Evolutionary conservation across 1,140 invertebrate species (phyloP), one percentile per base, ranked within the genome.

Genomic region (Pseudomyrmex sp.): DNA sequence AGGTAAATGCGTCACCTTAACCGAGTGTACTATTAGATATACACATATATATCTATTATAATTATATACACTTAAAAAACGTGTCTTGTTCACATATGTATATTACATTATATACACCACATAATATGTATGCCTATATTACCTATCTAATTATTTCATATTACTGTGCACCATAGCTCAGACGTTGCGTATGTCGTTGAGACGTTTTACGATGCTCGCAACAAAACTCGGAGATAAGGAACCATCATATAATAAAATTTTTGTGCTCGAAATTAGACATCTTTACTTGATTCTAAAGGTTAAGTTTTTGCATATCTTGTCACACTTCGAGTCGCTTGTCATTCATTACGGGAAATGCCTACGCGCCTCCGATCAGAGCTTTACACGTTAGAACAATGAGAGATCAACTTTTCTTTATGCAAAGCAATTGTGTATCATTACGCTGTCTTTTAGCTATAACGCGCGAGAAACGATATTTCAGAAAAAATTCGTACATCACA

Each of bases 1-100:
- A 94, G 94, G 94, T 94, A 94, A 94, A 93, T 94, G 93, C 93
- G 93, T 94, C 94, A 94, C 94, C 94, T 94, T 94, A 94, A 94
- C 90, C 92, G 93, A 94, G 93, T 94, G 94, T 94, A 93, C 91
- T 94, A 90, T 94, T 93, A 93, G 92, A 93, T 94, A 93, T 93
- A 91, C 87, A 86, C 76, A 52, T 90, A 89, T 90, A 90, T 89
- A 85, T 90, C 76, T 90, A 85, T 72, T 90, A 82, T 90, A 85
- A 77, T 18, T 86, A 84, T 88, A 85, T 83, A 90, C 62, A 87
- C 68, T 79, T 90, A 87, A 74, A 88, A 35, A 35, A 35, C 88
- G 73, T 86, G 74, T 72, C 62, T 91, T 90, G 85, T 93, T 92
- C 89, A 93, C 90, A 89, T 92, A 87, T 88, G 86, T 90, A 77